phyloP scores from a whole-genome alignment of 1,140 invertebrate species.

The Copidosoma floridanum region DNA sequence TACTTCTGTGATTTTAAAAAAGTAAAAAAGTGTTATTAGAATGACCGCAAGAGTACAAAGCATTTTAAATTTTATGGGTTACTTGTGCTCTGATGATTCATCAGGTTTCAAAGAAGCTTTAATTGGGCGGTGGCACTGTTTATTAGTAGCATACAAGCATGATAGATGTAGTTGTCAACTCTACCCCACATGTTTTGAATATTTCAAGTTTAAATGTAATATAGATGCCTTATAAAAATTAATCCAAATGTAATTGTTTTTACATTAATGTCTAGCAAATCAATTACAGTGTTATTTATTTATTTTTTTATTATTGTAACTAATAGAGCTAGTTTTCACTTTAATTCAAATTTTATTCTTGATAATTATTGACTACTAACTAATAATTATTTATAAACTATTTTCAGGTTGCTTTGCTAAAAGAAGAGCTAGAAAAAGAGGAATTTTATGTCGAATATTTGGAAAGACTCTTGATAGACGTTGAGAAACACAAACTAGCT shows the following conservation, averaged over 20 bases:
- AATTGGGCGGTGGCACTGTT: conserved; percentile 30
- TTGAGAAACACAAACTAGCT: conserved; percentile 66
- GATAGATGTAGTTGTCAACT: conserved; percentile 13
- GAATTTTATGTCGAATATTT: conserved; percentile 88
- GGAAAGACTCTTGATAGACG: conserved; percentile 77
- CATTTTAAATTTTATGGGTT: conserved; percentile 26
- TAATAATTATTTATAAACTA: no score
- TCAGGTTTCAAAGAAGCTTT: conserved; percentile 23
- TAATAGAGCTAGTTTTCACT: no score
- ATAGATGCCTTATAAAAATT: not conserved
- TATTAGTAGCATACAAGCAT: conserved; percentile 7
- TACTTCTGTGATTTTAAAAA: no score
- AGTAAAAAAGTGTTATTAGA: no score
- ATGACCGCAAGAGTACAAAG: no score
- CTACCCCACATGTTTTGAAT: conserved; percentile 16
- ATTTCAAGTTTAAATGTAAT: not conserved
- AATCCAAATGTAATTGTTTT: no score
- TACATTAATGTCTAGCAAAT: no score
- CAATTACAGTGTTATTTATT: no score
- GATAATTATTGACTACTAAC: no score
- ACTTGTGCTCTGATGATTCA: conserved; percentile 25
- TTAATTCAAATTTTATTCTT: no score
- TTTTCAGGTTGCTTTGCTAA: conserved; percentile 56
- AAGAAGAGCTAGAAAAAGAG: conserved; percentile 84
- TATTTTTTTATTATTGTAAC: no score